Base-by-base conservation (phyloP, 2,113 vertebrate species). In the Dasyornis broadbenti region DNA sequence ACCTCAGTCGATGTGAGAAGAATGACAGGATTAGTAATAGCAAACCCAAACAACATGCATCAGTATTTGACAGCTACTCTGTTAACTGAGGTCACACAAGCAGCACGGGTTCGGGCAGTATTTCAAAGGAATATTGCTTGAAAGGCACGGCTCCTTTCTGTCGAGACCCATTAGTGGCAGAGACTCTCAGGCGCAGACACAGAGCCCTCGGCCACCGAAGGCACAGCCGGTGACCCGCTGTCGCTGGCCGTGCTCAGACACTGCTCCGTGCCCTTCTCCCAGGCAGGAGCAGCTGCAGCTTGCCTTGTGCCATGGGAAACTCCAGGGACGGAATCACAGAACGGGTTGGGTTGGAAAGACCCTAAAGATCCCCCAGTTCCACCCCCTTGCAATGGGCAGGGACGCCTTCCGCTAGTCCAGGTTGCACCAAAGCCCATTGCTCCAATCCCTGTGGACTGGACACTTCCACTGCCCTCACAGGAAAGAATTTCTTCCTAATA, bases 201-300 rank as follows among this genome's bases (percentile, higher is more conserved):
- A 10, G 33, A 2, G 17, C 61, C 86, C 44, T 20, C 0, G 1
- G 63, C 45, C 68, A 47, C 10, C 0, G 0, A 30, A 23, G 70
- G 33, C 0, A 0, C 22, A 31, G 69, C 16, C 1, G 2, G 42
- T 31, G 82, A 61, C 19, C 26, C 1, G 1, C 39, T 28, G 7
- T 9, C 5, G 0, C 45, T 8, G 5, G 9, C 39, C 1, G 0
- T 1, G 39, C 61, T 15, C 33, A 20, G 37, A 15, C 44, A 5
- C 26, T 8, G 35, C 65, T 30, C 44, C 3, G 22, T 2, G 13
- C 5, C 33, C 82, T 20, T 1, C 15, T 26, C 20, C 33, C 8
- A 4, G 54, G 59, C 40, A 54, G 35, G 22, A 65, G 15, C 1
- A 65, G 73, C 64, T 75, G 75, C 27, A 37, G 8, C 28, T 82